These are phyloP conservation scores for Drosophila picticornis DNA, from an alignment of 2,888 invertebrate species.

Conservation along the genomic window DNA sequence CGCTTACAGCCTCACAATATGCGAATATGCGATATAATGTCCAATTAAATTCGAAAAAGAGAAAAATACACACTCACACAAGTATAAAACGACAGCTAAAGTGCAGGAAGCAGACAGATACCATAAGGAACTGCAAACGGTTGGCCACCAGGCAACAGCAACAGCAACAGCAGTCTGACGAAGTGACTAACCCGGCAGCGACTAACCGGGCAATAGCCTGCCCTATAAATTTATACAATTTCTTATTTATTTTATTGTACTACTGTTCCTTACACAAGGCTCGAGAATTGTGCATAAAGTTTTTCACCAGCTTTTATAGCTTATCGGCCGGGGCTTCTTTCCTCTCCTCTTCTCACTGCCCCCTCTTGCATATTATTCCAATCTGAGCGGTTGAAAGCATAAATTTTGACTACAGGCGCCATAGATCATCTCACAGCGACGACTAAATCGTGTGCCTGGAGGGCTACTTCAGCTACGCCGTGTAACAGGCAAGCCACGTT, in stretches of 20 bases:
- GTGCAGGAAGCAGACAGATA: constrained; percentile 49
- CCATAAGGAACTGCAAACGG: not conserved
- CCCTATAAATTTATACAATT: constrained; percentile 78
- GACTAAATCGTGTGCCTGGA: constrained; percentile 62
- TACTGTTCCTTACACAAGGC: constrained; percentile 68
- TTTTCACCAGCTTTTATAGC: constrained; percentile 69
- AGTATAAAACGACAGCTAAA: constrained; percentile 30
- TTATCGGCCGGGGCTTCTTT: constrained; percentile 41
- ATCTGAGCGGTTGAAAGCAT: constrained; percentile 66
- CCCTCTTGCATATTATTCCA: constrained; percentile 69
- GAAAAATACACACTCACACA: constrained; percentile 13
- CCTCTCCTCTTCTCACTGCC: not conserved
- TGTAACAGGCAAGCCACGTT: not conserved
- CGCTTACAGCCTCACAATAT: constrained; percentile 50
- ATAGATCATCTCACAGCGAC: constrained; percentile 73
- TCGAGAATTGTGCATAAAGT: constrained; percentile 68
- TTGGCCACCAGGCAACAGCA: constrained; percentile 25
- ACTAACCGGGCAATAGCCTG: constrained; percentile 31
- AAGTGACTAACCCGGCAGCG: constrained; percentile 30
- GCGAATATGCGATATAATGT: constrained; percentile 77
- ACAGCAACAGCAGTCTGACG: constrained; percentile 15
- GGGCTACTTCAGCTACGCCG: constrained; percentile 16
- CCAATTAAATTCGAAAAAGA: constrained; percentile 76
- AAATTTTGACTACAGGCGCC: constrained; percentile 76
- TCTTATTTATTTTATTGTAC: constrained; percentile 75